Conservation (phyloP, 2,113 vertebrate species). For the Chionis minor region DNA sequence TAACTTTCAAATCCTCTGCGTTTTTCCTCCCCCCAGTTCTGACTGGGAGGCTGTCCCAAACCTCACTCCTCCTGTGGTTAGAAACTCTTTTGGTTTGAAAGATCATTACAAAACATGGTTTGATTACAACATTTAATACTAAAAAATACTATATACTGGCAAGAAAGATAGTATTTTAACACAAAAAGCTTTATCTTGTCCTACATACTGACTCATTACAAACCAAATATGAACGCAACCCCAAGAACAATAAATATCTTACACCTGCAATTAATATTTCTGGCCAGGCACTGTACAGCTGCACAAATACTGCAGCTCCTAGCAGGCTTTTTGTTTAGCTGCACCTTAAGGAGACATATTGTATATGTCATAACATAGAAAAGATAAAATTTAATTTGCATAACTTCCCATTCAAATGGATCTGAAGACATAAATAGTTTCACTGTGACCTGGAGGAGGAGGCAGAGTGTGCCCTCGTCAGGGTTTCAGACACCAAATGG, state of each 20-base stretch:
- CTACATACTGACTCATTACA: not conserved
- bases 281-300: not conserved
- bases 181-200: not conserved
- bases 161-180: not conserved
- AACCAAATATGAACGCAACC: not conserved
- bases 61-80: not conserved
- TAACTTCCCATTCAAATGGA: not conserved
- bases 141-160: not conserved
- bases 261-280: not conserved
- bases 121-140: not conserved
- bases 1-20: not conserved
- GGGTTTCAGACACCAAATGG: not conserved
- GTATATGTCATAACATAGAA: not conserved
- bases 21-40: not conserved
- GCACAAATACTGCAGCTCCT: not conserved
- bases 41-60: not conserved
- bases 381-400: not conserved
- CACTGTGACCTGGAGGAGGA: not conserved
- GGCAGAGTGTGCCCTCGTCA: not conserved
- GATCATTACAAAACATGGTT: not conserved
- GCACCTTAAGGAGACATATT: not conserved
- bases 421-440: not conserved
- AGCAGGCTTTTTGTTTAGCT: not conserved
- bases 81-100: not conserved
- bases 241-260: not conserved